A percentile compares a stretch with the other conserved stretches of the same genome.
Evolutionary conservation across 2,888 invertebrate species (phyloP).

Genomic region (Polylopha cassiicola): DNA sequence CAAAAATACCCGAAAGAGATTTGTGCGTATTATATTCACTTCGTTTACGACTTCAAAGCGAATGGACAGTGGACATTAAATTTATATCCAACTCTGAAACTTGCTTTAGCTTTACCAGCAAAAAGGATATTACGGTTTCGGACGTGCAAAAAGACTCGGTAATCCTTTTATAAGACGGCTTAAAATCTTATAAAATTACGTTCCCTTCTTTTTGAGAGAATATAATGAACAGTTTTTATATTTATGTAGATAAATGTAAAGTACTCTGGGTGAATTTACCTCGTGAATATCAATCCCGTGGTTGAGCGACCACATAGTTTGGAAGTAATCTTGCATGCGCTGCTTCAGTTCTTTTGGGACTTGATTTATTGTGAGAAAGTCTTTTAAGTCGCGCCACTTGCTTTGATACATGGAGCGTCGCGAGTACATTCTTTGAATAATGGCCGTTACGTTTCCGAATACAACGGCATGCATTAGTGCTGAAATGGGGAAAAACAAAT

Average conservation of each 20-base stretch:
- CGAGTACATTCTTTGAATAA: conserved; percentile 97
- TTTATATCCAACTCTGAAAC: conserved; percentile 23
- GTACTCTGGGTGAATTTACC: conserved; percentile 72
- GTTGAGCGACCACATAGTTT: conserved; percentile 98
- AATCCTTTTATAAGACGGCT: conserved; percentile 20
- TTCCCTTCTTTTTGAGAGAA: no score
- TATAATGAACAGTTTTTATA: conserved; percentile 20
- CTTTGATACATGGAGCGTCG: conserved; percentile 94
- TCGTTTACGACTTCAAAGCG: conserved; percentile 25
- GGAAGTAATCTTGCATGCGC: conserved; percentile 97
- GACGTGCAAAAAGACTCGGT: conserved; percentile 8
- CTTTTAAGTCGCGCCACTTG: conserved; percentile 96
- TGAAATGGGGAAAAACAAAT: conserved; percentile 49
- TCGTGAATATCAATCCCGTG: conserved; percentile 98
- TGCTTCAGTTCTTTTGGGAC: conserved; percentile 97
- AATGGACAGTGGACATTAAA: conserved; percentile 25
- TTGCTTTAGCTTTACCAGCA: conserved; percentile 13
- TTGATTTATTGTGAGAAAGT: conserved; percentile 95
- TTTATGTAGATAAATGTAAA: conserved; percentile 19
- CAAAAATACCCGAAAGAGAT: conserved; percentile 16
- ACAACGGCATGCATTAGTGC: conserved; percentile 98
- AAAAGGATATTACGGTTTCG: conserved; percentile 11
- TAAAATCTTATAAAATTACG: conserved; percentile 14
- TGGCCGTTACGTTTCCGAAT: conserved; percentile 98
- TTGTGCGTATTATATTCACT: conserved; percentile 20